phyloP scores from a whole-genome alignment of 2,797 vertebrate genomes.

The Artibeus jamaicensis region DNA sequence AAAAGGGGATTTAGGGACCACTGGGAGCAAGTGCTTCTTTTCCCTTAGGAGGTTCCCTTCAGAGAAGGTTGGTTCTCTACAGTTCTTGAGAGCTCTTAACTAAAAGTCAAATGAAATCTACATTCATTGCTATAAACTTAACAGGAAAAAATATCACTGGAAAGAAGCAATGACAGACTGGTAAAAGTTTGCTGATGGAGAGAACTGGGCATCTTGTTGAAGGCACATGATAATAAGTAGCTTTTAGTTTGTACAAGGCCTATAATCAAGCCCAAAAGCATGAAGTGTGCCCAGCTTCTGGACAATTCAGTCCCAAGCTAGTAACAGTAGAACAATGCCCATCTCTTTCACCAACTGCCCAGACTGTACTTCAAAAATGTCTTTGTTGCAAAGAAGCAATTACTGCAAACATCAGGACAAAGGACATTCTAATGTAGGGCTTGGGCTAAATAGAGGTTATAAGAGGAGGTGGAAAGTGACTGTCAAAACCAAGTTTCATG shows the following conservation, averaged over 20 bases:
- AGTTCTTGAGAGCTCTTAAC: not conserved
- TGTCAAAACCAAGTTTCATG: conserved; percentile 34
- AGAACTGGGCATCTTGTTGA: conserved; percentile 30
- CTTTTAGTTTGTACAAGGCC: conserved; percentile 37
- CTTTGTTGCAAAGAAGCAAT: conserved; percentile 31
- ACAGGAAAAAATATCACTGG: conserved; percentile 4
- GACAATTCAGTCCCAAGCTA: conserved; percentile 42
- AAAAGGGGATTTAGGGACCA: not conserved
- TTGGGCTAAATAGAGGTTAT: conserved; percentile 14
- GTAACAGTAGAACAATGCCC: not conserved
- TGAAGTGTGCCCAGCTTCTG: not conserved
- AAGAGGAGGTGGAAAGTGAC: not conserved
- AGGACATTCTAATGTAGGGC: conserved; percentile 16
- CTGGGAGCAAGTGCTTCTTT: not conserved
- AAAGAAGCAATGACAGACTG: not conserved
- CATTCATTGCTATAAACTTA: conserved; percentile 38
- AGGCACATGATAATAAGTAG: conserved; percentile 35
- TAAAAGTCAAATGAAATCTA: conserved; percentile 53
- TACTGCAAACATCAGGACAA: conserved; percentile 34
- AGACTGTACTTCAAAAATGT: conserved; percentile 34
- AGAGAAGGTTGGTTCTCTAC: not conserved
- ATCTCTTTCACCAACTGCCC: not conserved
- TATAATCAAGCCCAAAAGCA: conserved; percentile 24
- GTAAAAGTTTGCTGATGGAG: not conserved
- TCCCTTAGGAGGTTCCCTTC: not conserved